Conservation (phyloP, 2,797 vertebrate species). For the Parauchenoglanis punctatus region DNA sequence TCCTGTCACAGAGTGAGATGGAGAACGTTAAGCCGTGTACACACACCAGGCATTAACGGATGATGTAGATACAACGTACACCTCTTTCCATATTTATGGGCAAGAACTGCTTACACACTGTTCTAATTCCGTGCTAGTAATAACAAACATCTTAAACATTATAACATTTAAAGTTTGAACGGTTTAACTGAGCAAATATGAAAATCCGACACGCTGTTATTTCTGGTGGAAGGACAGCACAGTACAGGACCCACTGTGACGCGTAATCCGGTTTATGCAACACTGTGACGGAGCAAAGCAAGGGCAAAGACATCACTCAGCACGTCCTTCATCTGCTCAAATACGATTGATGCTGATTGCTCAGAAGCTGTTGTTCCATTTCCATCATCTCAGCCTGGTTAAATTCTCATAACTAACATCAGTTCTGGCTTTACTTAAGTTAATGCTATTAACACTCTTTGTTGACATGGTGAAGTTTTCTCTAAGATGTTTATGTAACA, state of each 20-base stretch:
- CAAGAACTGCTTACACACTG: neutral
- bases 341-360: neutral
- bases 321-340: neutral
- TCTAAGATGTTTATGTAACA: neutral
- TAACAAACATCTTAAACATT: neutral
- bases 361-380: neutral
- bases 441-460: neutral
- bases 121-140: neutral
- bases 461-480: neutral
- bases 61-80: neutral
- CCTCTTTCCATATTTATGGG: neutral
- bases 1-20: slow-evolving; percentile 72
- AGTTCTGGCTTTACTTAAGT: neutral
- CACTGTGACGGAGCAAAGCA: slow-evolving; percentile 7
- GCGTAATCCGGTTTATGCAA: neutral
- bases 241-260: neutral
- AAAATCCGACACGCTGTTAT: neutral
- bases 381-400: neutral
- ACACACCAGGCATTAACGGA: slow-evolving; percentile 12
- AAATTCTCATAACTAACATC: neutral
- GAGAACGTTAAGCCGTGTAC: slow-evolving; percentile 5
- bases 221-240: neutral
- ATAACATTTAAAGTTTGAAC: too few species aligned
- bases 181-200: neutral
- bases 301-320: neutral